Conservation (phyloP, 2,797 vertebrate species). For the Odontamblyopus lacepedii region DNA sequence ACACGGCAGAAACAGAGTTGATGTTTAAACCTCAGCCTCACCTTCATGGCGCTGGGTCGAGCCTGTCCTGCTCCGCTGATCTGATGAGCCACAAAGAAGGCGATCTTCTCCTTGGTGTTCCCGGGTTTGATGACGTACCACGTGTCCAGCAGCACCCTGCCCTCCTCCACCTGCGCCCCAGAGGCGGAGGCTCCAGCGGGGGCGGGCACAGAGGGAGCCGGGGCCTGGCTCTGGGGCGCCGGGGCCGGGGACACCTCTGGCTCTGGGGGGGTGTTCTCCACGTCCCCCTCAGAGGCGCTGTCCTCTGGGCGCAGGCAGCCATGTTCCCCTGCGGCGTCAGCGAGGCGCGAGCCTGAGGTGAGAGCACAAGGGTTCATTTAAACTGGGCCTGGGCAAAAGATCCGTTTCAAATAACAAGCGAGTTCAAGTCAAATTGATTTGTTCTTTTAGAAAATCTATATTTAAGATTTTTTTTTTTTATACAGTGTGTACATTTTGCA, state of each 20-base stretch:
- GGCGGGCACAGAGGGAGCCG: conserved; percentile 54
- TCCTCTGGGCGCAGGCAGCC: conserved; percentile 56
- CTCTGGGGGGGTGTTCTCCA: conserved; percentile 80
- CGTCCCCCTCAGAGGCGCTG: conserved; percentile 64
- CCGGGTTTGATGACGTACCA: conserved; percentile 98
- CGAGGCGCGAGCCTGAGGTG: conserved; percentile 47
- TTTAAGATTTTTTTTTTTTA: no score
- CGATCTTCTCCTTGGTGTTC: conserved; percentile 98
- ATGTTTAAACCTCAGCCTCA: conserved; percentile 18
- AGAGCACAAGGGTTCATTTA: no score
- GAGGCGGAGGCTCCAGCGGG: conserved; percentile 61
- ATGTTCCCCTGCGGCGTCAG: conserved; percentile 54
- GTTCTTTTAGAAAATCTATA: no score
- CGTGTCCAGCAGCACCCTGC: conserved; percentile 90
- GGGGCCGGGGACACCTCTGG: conserved; percentile 51
- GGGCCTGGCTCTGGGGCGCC: conserved; percentile 48
- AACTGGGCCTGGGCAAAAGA: no score
- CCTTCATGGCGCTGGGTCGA: conserved; percentile 89
- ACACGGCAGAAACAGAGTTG: no score
- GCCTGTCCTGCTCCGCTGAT: conserved; percentile 81
- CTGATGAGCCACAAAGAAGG: conserved; percentile 96
- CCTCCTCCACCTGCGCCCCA: conserved; percentile 82
- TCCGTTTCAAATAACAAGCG: no score
- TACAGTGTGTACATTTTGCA: no score
- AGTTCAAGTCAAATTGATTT: no score